phyloP scores from a whole-genome alignment of 2,797 vertebrate genomes.

The Parauchenoglanis ngamensis region DNA sequence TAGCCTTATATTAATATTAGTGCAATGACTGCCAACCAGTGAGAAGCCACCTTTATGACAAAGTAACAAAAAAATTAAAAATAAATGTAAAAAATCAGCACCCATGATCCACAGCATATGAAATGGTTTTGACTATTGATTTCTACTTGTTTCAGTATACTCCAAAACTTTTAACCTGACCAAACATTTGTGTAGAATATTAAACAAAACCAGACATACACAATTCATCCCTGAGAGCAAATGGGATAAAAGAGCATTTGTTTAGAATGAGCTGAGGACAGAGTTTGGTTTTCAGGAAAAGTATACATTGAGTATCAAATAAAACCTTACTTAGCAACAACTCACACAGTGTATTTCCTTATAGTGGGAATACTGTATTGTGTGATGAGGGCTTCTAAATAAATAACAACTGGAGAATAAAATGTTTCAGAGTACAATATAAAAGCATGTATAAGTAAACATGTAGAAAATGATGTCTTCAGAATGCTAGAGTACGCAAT shows the following conservation, averaged over 20 bases:
- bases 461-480: background rate
- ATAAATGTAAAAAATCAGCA: background rate
- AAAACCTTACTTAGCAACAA: background rate
- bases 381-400: conserved; percentile 33
- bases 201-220: conserved; percentile 23
- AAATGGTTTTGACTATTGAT: conserved; percentile 16
- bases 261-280: conserved; percentile 12
- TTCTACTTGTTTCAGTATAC: conserved; percentile 7
- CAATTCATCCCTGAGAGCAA: conserved; percentile 50
- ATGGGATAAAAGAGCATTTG: conserved; percentile 31
- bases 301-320: conserved; percentile 33
- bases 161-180: conserved; percentile 24
- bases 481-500: conserved; percentile 1
- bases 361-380: conserved; percentile 32
- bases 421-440: conserved; percentile 23
- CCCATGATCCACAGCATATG: conserved; percentile 25
- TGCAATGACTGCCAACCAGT: conserved; percentile 39
- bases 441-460: conserved; percentile 22
- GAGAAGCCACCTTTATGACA: conserved; percentile 40
- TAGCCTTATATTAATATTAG: conserved; percentile 11
- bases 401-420: conserved; percentile 27
- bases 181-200: background rate
- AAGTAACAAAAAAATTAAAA: background rate
- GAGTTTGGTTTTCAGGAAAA: conserved; percentile 6
- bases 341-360: conserved; percentile 15